A percentile compares a stretch with the other conserved stretches of the same genome.
phyloP scores from a whole-genome alignment of 2,797 vertebrate genomes.

The Paratrypauchen microcephalus region DNA sequence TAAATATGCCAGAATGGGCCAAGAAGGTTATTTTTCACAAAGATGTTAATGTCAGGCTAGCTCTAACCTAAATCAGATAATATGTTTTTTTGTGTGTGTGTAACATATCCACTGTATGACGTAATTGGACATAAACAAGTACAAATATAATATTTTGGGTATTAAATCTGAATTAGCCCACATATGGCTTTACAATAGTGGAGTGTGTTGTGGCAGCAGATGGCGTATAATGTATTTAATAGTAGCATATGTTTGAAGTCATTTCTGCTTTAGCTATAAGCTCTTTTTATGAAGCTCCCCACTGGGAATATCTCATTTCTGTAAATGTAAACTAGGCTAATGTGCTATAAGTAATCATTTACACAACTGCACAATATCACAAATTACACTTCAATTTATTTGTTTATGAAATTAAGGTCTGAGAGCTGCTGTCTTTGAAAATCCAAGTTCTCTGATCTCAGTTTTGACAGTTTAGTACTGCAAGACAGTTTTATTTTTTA shows the following conservation, averaged over 20 bases:
- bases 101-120: background rate
- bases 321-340: background rate
- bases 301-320: slow-evolving; percentile 37
- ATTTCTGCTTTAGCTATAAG: slow-evolving; percentile 36
- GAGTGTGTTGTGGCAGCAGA: slow-evolving; percentile 49
- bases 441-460: too few relatives aligned
- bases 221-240: slow-evolving; percentile 42
- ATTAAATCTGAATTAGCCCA: slow-evolving; percentile 48
- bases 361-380: background rate
- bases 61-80: too few relatives aligned
- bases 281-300: slow-evolving; percentile 24
- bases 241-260: slow-evolving; percentile 45
- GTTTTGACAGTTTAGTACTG: too few relatives aligned
- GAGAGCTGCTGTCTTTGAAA: too few relatives aligned
- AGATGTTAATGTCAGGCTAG: too few relatives aligned
- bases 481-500: too few relatives aligned
- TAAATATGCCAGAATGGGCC: too few relatives aligned
- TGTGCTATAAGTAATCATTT: background rate
- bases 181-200: slow-evolving; percentile 45
- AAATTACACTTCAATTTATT: too few relatives aligned
- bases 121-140: slow-evolving; percentile 24
- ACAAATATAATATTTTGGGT: slow-evolving; percentile 28
- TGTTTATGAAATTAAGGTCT: too few relatives aligned
- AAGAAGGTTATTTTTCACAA: too few relatives aligned
- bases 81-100: too few relatives aligned